Evolutionary conservation across 2,113 vertebrate genomes (phyloP).

Genomic region (Cochlearius cochlearius): DNA sequence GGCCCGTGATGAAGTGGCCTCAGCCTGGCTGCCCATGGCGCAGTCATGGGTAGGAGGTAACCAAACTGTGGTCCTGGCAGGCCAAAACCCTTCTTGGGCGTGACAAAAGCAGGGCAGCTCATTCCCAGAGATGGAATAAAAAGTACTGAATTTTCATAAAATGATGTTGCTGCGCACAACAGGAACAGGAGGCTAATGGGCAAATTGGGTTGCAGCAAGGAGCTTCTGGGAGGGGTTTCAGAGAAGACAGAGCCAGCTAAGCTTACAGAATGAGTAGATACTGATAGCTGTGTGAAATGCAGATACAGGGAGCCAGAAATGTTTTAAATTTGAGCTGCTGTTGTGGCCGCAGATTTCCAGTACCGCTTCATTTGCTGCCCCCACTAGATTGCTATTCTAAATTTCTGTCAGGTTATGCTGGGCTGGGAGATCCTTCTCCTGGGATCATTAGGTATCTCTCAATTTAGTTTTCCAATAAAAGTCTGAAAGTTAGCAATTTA

Average conservation of each 20-base stretch:
- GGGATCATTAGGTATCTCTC: slow-evolving; percentile 70
- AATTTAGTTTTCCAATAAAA: slow-evolving; percentile 68
- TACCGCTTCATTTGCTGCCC: slow-evolving; percentile 18
- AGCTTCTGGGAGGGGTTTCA: neutral
- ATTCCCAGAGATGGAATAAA: neutral
- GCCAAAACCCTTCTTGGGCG: neutral
- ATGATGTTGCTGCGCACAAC: neutral
- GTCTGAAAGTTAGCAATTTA: slow-evolving; percentile 55
- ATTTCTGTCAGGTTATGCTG: slow-evolving; percentile 62
- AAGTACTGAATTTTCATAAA: neutral
- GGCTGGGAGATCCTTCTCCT: slow-evolving; percentile 62
- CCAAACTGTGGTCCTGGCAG: neutral
- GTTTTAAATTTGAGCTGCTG: slow-evolving; percentile 35
- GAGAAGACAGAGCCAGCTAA: slow-evolving; percentile 49
- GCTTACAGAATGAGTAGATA: slow-evolving; percentile 14
- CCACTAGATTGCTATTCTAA: slow-evolving; percentile 21
- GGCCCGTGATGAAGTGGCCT: accelerated
- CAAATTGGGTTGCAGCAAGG: neutral
- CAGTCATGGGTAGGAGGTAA: neutral
- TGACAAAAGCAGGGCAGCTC: neutral
- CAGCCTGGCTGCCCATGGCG: accelerated
- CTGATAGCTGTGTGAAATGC: slow-evolving; percentile 45
- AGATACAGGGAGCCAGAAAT: slow-evolving; percentile 36
- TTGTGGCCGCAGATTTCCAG: neutral
- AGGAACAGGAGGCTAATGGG: neutral